Base-by-base conservation (phyloP, 1,140 invertebrate species). In the Elysia chlorotica region DNA sequence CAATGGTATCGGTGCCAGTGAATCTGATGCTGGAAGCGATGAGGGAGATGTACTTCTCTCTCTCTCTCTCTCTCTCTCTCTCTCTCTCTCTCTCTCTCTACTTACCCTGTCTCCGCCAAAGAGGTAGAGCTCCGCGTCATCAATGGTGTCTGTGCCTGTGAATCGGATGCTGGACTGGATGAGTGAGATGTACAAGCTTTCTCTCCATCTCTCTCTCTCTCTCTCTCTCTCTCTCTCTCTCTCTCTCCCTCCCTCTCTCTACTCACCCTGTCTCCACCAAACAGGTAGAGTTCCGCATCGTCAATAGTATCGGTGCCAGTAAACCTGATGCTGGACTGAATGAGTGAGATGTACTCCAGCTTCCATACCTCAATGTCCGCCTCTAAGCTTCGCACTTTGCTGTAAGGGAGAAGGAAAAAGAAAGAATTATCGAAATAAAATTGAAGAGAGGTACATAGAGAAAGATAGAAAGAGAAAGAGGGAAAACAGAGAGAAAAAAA, bases 261-360 rank as follows among this genome's bases (percentile, higher is more conserved):
- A 78, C 80, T 81, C 76, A 90, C 89, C 79, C 85, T 85, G 73
- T 89, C 85, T 53, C 89, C 89, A 53, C 89, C 89, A 80, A 87
- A 89, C 21, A 90, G 80, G 57, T 86, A 87, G 6, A 90, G 82
- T 74, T 90, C 88, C 54, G 89, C 82, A 79, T 83, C 86, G 72
- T 84, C 86, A 48, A 78, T 80, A 33, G 77, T 85, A 75, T 90
- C 89, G 21, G 84, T 82, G 17, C 84, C 80, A 21, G 88, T 87
- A 56, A 89, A 87, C 19, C 86, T 75, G 19, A 90, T 88, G 74
- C 87, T 88, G 31, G 89, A 89, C 77, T 90, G 89, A n/a, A 90
- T 83, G 23, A 90, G 76, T 17, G 83, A 88, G 0, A 90, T 86
- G 71, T 90, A 90, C 71, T 90, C 88, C 69, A 86, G 75, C 74